Conservation (phyloP, 2,797 vertebrate genomes). For the Scyliorhinus canicula region DNA sequence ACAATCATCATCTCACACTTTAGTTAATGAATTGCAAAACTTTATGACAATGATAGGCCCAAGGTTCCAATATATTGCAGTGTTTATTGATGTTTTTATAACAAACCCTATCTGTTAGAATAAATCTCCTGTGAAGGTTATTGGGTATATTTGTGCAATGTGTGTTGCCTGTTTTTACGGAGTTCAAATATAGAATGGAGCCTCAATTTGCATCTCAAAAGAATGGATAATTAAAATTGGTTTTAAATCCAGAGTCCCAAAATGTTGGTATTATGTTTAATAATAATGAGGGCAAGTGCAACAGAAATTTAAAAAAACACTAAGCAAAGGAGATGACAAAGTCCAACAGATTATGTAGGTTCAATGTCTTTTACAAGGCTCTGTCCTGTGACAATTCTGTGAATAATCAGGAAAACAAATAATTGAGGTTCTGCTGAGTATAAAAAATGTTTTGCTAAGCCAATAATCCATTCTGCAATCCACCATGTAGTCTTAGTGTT, state of each 20-base stretch:
- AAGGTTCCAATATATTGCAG: constrained; percentile 36
- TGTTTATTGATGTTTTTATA: constrained; percentile 36
- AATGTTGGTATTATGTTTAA: not conserved
- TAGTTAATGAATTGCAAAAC: constrained; percentile 36
- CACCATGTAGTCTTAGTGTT: not conserved
- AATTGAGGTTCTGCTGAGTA: not conserved
- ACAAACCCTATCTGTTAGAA: constrained; percentile 35
- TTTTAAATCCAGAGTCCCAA: not conserved
- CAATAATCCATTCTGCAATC: not conserved
- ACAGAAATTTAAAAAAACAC: not conserved
- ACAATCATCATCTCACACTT: constrained; percentile 37
- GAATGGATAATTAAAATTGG: constrained; percentile 11
- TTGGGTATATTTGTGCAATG: not conserved
- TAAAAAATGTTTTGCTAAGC: not conserved
- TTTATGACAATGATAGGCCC: constrained; percentile 35
- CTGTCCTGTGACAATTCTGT: not conserved
- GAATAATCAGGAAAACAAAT: not conserved
- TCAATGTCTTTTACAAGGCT: not conserved
- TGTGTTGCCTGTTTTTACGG: not conserved
- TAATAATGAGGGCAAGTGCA: not conserved
- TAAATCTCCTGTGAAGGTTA: constrained; percentile 36
- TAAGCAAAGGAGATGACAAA: not conserved
- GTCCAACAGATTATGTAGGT: not conserved
- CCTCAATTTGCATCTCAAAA: not conserved
- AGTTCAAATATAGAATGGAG: not conserved